Evolutionary conservation across 2,888 invertebrate species (phyloP), one percentile per base, ranked within the genome.

Genomic region (Xylocampa areola): DNA sequence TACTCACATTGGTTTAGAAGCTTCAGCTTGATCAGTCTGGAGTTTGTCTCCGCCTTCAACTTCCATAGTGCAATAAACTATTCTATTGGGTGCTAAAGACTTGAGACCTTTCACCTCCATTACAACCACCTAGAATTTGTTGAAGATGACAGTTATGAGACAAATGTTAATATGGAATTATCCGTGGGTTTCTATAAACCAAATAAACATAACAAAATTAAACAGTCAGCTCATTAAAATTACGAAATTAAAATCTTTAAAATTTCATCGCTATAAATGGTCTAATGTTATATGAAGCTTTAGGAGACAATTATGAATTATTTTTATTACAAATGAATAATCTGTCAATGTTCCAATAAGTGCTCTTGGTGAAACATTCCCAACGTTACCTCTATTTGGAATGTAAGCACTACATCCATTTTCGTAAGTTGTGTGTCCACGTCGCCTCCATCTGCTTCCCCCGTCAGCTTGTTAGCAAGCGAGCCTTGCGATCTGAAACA

Each of bases 31-130:
- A 93, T 99, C 99, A 1, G 99, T 99, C 94, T 99, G 99, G 61
- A 99, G 95, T 89, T 99, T 99, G 86, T 99, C 99, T 36, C 99
- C 99, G 63, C 98, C 99, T 91, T 99, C 99, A 29, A 99, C 99
- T 94, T 99, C 99, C 99, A 99, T 99, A 16, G 99, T 99, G 91
- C 99, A 99, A 94, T 99, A 99, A 44, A 99, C 99, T 87, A 99
- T 99, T 84, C 99, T 96, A 95, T 99, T 99, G 27, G 98, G 97
- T 67, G 99, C 97, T 84, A 99, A 94, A 49, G 98, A 98, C 94
- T 99, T 99, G 73, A 99, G 95, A 76, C 99, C 99, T 91, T 99
- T 98, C 49, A 99, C 99, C 95, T 99, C 99, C 98, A 99, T 98
- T 51, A 99, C 99, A 84, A 99, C 97, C 71, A 99, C 98, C 98